These are phyloP conservation scores for Hemaris fuciformis DNA, from an alignment of 2,888 invertebrate genomes.

Conservation along the genomic window DNA sequence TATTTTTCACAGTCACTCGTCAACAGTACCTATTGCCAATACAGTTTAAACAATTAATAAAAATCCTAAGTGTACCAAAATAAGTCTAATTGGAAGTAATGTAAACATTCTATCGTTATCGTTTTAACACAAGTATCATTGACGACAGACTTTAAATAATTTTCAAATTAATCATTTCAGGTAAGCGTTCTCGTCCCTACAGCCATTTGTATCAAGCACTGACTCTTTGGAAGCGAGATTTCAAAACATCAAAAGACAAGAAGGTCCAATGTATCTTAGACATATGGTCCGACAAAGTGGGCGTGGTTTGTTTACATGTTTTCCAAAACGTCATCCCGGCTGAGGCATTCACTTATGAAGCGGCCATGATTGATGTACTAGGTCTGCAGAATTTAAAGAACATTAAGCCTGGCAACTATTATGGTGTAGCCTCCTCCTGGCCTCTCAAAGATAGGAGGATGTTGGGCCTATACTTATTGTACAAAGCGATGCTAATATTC, in stretches of 20 bases:
- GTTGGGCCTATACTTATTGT: conserved; percentile 89
- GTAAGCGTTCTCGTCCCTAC: conserved; percentile 92
- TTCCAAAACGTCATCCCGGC: conserved; percentile 95
- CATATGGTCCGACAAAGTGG: conserved; percentile 91
- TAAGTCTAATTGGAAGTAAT: no score
- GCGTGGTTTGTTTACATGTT: conserved; percentile 94
- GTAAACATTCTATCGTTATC: not conserved
- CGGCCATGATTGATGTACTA: conserved; percentile 95
- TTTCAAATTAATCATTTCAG: no score
- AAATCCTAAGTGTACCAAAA: not conserved
- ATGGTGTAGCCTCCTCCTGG: conserved; percentile 90
- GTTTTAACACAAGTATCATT: no score
- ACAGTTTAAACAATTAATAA: no score
- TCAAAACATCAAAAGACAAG: conserved; percentile 62
- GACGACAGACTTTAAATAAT: no score
- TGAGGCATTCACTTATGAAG: conserved; percentile 97
- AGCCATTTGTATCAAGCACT: conserved; percentile 95
- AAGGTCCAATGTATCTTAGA: conserved; percentile 91
- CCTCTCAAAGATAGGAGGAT: conserved; percentile 84
- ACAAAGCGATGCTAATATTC: conserved; percentile 91
- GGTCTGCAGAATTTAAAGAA: conserved; percentile 89
- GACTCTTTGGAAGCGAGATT: conserved; percentile 80
- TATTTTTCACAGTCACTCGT: no score
- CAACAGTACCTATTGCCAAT: no score
- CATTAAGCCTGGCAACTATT: conserved; percentile 89